phyloP scores from a whole-genome alignment of 1,140 invertebrate species.

The Polypedilum pembai region DNA sequence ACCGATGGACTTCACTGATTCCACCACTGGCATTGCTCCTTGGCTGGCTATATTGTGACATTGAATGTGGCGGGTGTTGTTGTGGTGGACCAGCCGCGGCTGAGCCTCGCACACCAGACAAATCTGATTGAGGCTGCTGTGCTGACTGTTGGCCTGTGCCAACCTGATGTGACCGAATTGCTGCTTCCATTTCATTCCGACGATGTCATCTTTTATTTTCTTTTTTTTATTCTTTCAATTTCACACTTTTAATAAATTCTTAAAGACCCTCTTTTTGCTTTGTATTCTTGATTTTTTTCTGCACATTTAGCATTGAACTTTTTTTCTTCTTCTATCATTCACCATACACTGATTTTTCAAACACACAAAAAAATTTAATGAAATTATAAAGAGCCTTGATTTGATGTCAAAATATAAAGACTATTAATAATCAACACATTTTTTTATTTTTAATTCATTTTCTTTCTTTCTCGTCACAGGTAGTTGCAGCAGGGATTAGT shows the following conservation, averaged over 20 bases:
- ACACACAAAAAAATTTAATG: background rate
- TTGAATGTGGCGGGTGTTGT: background rate
- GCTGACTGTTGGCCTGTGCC: slow-evolving; percentile 1
- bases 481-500: background rate
- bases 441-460: background rate
- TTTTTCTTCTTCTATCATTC: background rate
- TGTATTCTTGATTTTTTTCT: background rate
- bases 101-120: slow-evolving; percentile 12
- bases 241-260: background rate
- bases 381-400: background rate
- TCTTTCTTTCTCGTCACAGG: background rate
- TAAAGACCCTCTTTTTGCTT: background rate
- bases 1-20: slow-evolving; percentile 24
- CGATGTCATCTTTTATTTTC: slow-evolving; percentile 6
- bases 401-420: background rate
- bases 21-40: background rate
- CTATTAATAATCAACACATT: slow-evolving; percentile 18
- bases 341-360: background rate
- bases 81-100: background rate
- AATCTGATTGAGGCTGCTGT: slow-evolving; percentile 24
- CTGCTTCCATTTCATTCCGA: slow-evolving; percentile 28
- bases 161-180: slow-evolving; percentile 22
- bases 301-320: slow-evolving; percentile 10
- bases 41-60: slow-evolving; percentile 12
- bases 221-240: background rate